phyloP scores from a whole-genome alignment of 2,888 invertebrate species.

The Mesochorus sp. region DNA sequence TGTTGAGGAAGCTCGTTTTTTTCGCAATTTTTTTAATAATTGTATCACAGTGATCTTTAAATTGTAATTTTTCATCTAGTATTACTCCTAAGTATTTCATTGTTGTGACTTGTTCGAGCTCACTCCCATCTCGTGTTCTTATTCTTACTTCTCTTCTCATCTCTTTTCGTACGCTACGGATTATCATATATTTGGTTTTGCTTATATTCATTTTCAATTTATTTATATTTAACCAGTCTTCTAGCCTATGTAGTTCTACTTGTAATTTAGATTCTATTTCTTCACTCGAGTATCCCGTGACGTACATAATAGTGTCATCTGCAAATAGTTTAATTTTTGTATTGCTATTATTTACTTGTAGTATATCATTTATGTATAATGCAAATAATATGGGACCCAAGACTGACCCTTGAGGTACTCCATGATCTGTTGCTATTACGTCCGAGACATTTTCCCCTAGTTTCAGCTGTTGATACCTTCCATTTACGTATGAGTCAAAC shows the following conservation, averaged over 20 bases:
- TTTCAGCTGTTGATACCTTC: constrained; percentile 33
- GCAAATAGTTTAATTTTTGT: neutral
- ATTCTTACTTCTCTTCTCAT: neutral
- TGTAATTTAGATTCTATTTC: neutral
- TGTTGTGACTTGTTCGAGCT: neutral
- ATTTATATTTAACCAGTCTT: neutral
- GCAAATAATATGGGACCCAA: neutral
- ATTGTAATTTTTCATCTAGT: neutral
- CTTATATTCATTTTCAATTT: neutral
- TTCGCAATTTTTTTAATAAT: constrained; percentile 7
- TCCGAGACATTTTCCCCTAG: neutral
- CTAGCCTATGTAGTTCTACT: neutral
- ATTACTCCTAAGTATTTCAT: constrained; percentile 24
- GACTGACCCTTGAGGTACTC: too few species aligned
- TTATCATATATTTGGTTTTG: neutral
- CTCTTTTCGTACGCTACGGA: neutral
- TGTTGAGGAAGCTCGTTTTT: constrained; percentile 10
- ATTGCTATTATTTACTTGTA: too few species aligned
- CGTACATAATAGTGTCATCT: neutral
- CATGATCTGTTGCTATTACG: neutral
- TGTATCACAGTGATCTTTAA: neutral
- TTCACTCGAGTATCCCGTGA: neutral
- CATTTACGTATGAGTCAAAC: constrained; percentile 37
- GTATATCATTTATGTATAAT: constrained; percentile 33
- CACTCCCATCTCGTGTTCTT: neutral